Evolutionary conservation across 1,140 invertebrate genomes (phyloP).

Genomic region (Vanessa atalanta): DNA sequence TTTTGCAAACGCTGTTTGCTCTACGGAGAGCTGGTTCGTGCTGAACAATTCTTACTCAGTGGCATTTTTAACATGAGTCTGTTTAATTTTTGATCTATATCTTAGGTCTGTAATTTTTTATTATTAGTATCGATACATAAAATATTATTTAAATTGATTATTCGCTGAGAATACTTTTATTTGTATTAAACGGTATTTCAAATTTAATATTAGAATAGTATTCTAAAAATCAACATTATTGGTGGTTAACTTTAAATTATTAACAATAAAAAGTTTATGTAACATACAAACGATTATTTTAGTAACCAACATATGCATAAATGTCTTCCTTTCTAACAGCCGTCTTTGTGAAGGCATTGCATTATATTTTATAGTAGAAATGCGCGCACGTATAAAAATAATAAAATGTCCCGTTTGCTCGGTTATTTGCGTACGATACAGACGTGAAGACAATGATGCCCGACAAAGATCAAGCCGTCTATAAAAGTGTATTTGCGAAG

Average conservation of each 20-base stretch:
- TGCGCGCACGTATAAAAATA: constrained; percentile 31
- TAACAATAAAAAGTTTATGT: neutral
- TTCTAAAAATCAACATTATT: too few relatives aligned
- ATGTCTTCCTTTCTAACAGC: neutral
- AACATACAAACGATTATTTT: neutral
- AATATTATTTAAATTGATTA: too few relatives aligned
- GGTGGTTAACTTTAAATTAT: too few relatives aligned
- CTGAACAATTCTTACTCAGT: neutral
- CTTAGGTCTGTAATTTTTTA: too few relatives aligned
- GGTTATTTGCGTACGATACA: constrained; percentile 75
- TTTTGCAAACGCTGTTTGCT: constrained; percentile 32
- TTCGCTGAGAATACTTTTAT: too few relatives aligned
- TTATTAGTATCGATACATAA: too few relatives aligned
- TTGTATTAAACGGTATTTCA: too few relatives aligned
- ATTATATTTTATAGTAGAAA: constrained; percentile 31
- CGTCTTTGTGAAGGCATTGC: constrained; percentile 5
- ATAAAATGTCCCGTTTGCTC: constrained; percentile 54
- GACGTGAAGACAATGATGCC: constrained; percentile 69
- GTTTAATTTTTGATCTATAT: neutral
- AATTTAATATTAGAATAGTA: too few relatives aligned
- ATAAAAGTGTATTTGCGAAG: constrained; percentile 80
- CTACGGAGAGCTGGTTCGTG: constrained; percentile 13
- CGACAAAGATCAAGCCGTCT: constrained; percentile 66
- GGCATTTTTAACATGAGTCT: neutral
- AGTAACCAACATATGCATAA: neutral